Base-by-base conservation (phyloP, 2,888 invertebrate genomes). In the Prosapia bicincta region DNA sequence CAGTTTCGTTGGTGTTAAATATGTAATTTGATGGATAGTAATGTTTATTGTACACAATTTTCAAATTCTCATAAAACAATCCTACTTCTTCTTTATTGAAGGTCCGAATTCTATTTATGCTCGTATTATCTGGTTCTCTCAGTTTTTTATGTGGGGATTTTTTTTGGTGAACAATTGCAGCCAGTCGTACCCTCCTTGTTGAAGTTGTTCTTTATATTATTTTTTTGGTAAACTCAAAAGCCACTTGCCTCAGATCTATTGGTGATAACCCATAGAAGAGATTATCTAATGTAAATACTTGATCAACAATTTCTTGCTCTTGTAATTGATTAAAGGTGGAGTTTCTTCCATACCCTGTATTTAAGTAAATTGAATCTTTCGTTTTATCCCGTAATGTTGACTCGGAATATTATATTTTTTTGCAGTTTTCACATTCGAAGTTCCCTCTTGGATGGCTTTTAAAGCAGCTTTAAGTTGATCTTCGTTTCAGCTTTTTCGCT, bases 1-100 rank as follows among this genome's bases (percentile, higher is more conserved):
- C 84, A 1, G 84, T 86, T 82, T 86, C 85, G 70, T 86, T 85
- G 69, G 82, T 80, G 79, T 86, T 86, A 78, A 82, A 86, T 26
- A 84, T 82, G 10, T 78, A 74, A 69, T 79, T 66, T 20, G 82
- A 76, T 54, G 30, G 32, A 65, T 74, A 74, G 28, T 20, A n/a
- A 69, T 76, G 54, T 70, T 66, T 76, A 15, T 78, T 71, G 79
- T 82, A 81, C 13, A 82, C 65, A 5, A 7, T 74, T 54, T 13
- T 74, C 66, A 83, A 73, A 70, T 81, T 80, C 2, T 71, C 74
- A 75, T 79, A 82, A 73, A 83, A 83, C 20, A 75, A 25, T 13
- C 77, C 28, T 1, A 83, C 78, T 74, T 82, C 81, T 30, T 75
- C 68, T 73, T 79, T 81, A 71, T 80, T 83, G 71, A 83, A 83